Evolutionary conservation across 2,113 vertebrate species (phyloP), one percentile per base, ranked within the genome.

Genomic region (Daphoenositta chrysoptera): DNA sequence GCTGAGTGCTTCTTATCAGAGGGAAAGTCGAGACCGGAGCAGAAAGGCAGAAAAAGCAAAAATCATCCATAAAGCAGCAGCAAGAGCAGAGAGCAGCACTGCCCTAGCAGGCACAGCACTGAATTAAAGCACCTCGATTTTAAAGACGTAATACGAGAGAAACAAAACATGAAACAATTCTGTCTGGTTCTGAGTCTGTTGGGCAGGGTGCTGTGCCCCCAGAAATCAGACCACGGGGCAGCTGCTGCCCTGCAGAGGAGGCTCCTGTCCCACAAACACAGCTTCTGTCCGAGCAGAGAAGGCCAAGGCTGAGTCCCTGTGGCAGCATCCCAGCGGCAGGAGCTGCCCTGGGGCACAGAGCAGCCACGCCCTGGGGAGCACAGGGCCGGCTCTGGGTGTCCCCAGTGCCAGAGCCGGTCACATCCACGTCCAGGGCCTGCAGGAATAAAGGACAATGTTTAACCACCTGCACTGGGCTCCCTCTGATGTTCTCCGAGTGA

Each of bases 401-500:
- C 50, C 64, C n/a, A 1, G 24, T 3, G 4, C 27, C 33, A 3
- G 31, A 42, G 23, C 50, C 6, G 0, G 30, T 15, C 51, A 33
- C 54, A 28, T 37, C 51, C 58, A 1, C 1, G 2, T 0, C 7
- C 13, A 0, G 45, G 17, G n/a, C 58, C 66, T 2, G 63, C 6
- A 26, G 83, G 90, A 81, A 69, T 13, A 22, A 35, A n/a, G 60
- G 11, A 30, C 13, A 13, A 16, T 4, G 57, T 44, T 71, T 39
- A 77, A 80, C 88, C 93, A 96, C 95, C 95, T 96, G 96, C 93
- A 37, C 51, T 7, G 14, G 64, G 87, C 96, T 96, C 91, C 71
- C 94, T 93, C 95, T 77, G 78, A 96, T 94, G 57, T 53, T 86
- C 95, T 94, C 42, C 2, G 19, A 96, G 82, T 97, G 96, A 97